These are phyloP conservation scores for Clarias platycephalus DNA, from an alignment of 2,797 vertebrate species.

Conservation along the genomic window DNA sequence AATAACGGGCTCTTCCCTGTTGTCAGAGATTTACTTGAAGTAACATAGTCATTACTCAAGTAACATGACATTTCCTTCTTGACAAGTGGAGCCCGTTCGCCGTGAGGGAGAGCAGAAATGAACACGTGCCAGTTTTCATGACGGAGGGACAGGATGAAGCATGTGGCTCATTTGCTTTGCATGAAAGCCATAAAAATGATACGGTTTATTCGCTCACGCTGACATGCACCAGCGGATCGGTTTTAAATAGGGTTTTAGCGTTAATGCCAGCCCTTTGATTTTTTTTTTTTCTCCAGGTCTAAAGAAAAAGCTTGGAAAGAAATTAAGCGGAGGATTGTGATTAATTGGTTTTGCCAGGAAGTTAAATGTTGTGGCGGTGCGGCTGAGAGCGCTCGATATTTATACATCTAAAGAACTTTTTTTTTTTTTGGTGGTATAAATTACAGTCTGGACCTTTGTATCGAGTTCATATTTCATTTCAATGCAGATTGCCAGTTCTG, in stretches of 20 bases:
- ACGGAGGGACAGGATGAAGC: constrained; percentile 70
- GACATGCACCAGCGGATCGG: constrained; percentile 3
- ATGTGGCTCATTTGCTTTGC: constrained; percentile 75
- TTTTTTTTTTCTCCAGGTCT: constrained; percentile 53
- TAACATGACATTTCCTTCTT: constrained; percentile 74
- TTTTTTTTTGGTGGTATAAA: not conserved
- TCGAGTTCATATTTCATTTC: not conserved
- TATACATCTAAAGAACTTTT: constrained; percentile 15
- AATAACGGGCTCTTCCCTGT: constrained; percentile 77
- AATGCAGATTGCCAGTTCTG: not conserved
- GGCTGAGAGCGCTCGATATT: not conserved
- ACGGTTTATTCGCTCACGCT: not conserved
- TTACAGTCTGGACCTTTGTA: constrained; percentile 26
- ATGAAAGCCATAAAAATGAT: constrained; percentile 69
- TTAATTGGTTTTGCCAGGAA: constrained; percentile 68
- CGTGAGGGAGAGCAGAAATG: constrained; percentile 62
- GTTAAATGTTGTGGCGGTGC: constrained; percentile 18
- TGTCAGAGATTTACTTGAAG: constrained; percentile 74
- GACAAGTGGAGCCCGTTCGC: constrained; percentile 61
- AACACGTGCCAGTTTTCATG: constrained; percentile 64
- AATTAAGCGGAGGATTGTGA: constrained; percentile 54
- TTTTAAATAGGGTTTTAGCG: constrained; percentile 60
- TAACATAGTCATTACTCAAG: constrained; percentile 76
- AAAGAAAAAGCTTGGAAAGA: constrained; percentile 48
- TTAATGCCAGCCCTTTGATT: constrained; percentile 53